Conservation (phyloP, 2,113 vertebrate genomes). For the Triplophysa rosa region DNA sequence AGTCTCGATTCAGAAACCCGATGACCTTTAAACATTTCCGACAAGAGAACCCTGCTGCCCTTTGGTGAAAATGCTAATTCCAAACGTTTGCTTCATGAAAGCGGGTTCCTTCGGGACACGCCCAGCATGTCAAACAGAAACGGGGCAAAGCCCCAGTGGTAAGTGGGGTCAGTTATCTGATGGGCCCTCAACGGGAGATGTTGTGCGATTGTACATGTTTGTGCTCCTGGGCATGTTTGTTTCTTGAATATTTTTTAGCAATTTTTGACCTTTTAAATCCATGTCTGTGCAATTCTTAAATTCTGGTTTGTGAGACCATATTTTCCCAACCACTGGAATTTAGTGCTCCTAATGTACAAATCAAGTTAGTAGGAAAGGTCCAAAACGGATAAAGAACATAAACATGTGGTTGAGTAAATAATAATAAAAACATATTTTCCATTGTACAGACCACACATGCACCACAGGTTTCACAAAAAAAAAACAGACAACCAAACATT, state of each 20-base stretch:
- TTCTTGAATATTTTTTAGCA: neutral
- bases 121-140: conserved; percentile 59
- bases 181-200: conserved; percentile 1
- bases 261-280: conserved; percentile 2
- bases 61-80: conserved; percentile 76
- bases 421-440: too few species aligned
- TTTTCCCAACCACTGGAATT: neutral
- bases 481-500: conserved; percentile 1
- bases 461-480: neutral
- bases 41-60: conserved; percentile 70
- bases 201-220: neutral
- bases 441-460: neutral
- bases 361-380: too few species aligned
- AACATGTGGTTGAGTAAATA: neutral
- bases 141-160: conserved; percentile 53
- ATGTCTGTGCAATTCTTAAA: neutral
- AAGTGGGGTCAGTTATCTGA: conserved; percentile 51
- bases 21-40: conserved; percentile 74
- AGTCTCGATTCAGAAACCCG: conserved; percentile 71
- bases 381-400: too few species aligned
- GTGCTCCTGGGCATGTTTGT: neutral
- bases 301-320: neutral
- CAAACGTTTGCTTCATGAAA: conserved; percentile 61
- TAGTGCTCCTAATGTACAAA: too few species aligned
- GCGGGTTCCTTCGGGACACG: conserved; percentile 62